A percentile compares a stretch with the other conserved stretches of the same genome.
phyloP scores from a whole-genome alignment of 2,888 invertebrate genomes.

The Cryptus armator region DNA sequence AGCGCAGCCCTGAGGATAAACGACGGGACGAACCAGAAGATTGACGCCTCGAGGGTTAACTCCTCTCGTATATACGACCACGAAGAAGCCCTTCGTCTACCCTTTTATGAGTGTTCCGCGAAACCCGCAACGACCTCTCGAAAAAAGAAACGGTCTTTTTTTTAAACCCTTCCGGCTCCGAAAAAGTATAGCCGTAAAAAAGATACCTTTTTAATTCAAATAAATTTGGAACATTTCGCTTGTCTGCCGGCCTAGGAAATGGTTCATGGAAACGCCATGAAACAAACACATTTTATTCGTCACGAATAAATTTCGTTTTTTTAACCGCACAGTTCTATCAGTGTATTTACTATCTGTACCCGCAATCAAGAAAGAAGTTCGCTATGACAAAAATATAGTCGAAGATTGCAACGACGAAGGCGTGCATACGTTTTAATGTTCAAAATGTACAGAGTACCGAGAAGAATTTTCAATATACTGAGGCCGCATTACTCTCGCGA shows the following conservation, averaged over 20 bases:
- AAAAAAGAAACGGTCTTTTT: neutral
- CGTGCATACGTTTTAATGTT: too few species aligned
- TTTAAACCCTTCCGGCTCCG: neutral
- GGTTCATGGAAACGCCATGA: too few species aligned
- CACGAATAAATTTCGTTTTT: neutral
- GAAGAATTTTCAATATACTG: too few species aligned
- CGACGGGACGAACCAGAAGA: slow-evolving; percentile 39
- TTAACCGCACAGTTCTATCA: neutral
- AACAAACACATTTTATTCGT: neutral
- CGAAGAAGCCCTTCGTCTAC: slow-evolving; percentile 1
- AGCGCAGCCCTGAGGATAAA: slow-evolving; percentile 34
- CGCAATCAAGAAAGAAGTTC: too few species aligned
- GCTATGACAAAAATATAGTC: too few species aligned
- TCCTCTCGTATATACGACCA: slow-evolving; percentile 13
- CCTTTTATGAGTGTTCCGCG: neutral
- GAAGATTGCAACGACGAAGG: too few species aligned
- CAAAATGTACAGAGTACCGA: too few species aligned
- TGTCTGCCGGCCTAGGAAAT: too few species aligned
- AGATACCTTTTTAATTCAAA: too few species aligned
- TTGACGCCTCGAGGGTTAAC: slow-evolving; percentile 64
- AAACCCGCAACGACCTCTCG: neutral
- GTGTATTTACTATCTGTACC: too few species aligned
- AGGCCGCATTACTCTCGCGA: too few species aligned
- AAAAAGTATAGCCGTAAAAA: neutral
- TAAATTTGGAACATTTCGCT: too few species aligned